A percentile compares a stretch with the other conserved stretches of the same genome.
Conservation (phyloP, 2,113 vertebrate species). For the Plestiodon gilberti region DNA sequence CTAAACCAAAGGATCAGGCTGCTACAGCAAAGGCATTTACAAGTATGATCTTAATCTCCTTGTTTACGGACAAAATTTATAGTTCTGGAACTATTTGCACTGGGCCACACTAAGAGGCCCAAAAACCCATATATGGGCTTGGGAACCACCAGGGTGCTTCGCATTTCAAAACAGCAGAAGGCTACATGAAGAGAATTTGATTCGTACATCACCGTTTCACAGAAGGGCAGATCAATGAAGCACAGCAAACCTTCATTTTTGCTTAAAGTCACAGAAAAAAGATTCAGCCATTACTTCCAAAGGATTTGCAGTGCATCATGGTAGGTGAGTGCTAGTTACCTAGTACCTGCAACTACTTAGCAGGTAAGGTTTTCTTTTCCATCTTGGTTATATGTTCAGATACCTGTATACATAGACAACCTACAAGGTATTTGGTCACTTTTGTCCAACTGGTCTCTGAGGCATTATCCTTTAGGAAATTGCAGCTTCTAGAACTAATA, state of each 20-base stretch:
- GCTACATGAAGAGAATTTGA: background rate
- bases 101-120: background rate
- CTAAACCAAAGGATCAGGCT: background rate
- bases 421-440: background rate
- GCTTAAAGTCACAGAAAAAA: background rate
- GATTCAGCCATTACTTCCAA: background rate
- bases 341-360: background rate
- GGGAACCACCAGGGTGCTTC: background rate
- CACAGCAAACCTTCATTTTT: background rate
- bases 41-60: background rate
- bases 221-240: background rate
- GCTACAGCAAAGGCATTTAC: background rate
- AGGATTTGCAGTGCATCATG: background rate
- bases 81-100: background rate
- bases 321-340: background rate
- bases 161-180: background rate
- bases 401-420: background rate
- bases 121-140: background rate
- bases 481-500: too few species aligned
- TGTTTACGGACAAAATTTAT: background rate
- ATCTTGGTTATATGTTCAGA: background rate
- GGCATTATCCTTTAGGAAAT: background rate
- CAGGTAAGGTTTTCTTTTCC: background rate
- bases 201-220: background rate
- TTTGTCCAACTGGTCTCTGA: background rate